Base-by-base conservation (phyloP, 1,140 invertebrate species). In the Papilio polyxenes region DNA sequence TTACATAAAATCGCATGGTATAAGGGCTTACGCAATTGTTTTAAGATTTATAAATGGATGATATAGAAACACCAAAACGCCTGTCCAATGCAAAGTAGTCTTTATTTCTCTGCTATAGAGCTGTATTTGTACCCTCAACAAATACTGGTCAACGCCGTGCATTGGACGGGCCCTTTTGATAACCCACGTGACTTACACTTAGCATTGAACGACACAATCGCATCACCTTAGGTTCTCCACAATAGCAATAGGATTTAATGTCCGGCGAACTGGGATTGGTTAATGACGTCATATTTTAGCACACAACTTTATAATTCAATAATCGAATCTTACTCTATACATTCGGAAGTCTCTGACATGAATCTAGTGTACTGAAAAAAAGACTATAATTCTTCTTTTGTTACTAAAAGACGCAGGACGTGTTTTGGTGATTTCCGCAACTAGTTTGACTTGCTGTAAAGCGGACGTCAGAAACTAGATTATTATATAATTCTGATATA, bases 161-260 rank as follows among this genome's bases (percentile, higher is more conserved):
- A 72, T 31, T 72, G 65, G 31, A 65, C 62, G 62, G 65, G 23
- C 31, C 5, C 11, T 23, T 59, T 23, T 37, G n/a, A 82, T 82
- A 7, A 37, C 49, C 81, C 77, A 81, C 83, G 69, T 82, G 83
- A 82, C 83, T 83, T 85, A 88, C 89, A 88, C 85, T 88, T 92
- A 93, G 91, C 86, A 88, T 87, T 83, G 81, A 86, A 82, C 83
- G 72, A 89, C 92, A 92, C 89, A 88, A 89, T 92, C 92, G 91
- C 85, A 85, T 87, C 88, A 90, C 90, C 84, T 90, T 92, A 92
- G 89, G 88, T 84, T 86, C 81, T 89, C 89, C 92, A 92, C 91
- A 93, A 91, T 93, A 93, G 90, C 80, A 87, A 92, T 91, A 92
- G 89, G 86, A 75, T 87, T 87, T 89, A 87, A 82, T 76, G 31